A percentile compares a stretch with the other conserved stretches of the same genome.
Evolutionary conservation across 35 echinoderm and acorn worm genomes (phyloP).

Genomic region (Eucidaris tribuloides): DNA sequence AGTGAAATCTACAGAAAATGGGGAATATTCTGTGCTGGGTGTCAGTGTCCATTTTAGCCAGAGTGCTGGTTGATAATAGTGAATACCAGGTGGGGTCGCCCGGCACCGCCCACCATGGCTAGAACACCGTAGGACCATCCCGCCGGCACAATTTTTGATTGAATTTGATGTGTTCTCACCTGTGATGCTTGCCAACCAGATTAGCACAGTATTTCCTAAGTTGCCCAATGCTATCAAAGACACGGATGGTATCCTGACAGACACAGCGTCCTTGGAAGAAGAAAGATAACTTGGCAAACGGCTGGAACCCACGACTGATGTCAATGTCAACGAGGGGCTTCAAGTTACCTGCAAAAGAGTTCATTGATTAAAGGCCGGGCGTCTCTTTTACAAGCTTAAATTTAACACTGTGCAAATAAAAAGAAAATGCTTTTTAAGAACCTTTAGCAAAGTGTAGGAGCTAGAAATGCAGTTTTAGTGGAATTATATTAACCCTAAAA

Average conservation of each 20-base stretch:
- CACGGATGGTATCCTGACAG: conserved; percentile 44
- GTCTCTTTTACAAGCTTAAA: neutral
- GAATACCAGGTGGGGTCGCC: neutral
- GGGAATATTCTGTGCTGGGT: neutral
- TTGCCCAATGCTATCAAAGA: conserved; percentile 52
- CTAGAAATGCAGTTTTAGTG: neutral
- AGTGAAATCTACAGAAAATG: neutral
- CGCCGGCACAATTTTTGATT: neutral
- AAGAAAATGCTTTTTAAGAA: neutral
- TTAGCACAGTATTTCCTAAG: conserved; percentile 57
- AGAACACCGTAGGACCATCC: neutral
- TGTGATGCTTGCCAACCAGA: neutral
- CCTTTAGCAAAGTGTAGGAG: neutral
- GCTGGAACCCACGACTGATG: conserved; percentile 50
- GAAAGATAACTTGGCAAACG: conserved; percentile 63
- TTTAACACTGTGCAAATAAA: neutral
- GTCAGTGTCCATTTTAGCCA: neutral
- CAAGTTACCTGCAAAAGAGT: conserved; percentile 49
- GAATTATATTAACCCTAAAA: too few relatives aligned
- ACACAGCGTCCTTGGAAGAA: conserved; percentile 66
- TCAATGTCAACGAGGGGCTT: conserved; percentile 52
- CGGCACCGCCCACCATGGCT: neutral
- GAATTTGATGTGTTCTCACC: conserved; percentile 24
- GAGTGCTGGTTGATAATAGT: neutral
- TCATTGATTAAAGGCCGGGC: neutral